Evolutionary conservation across 2,888 invertebrate species (phyloP).

Genomic region (Acleris sparsana): DNA sequence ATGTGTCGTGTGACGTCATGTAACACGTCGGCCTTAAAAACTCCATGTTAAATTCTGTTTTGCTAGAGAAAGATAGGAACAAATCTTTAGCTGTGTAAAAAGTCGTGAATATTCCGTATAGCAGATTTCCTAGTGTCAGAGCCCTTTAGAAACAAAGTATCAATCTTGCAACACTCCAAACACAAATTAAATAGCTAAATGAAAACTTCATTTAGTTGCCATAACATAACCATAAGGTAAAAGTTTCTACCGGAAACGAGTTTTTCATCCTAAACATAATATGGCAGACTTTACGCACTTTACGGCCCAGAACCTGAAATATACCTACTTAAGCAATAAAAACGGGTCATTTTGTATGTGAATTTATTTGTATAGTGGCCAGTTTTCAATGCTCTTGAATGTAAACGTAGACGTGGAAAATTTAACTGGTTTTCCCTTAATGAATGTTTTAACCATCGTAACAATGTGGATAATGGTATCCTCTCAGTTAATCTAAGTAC

Average conservation of each 20-base stretch:
- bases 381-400: too few relatives aligned
- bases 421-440: neutral
- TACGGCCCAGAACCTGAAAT: conserved; percentile 28
- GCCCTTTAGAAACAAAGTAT: too few relatives aligned
- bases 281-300: conserved; percentile 26
- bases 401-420: too few relatives aligned
- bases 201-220: conserved; percentile 16
- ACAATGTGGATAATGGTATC: neutral
- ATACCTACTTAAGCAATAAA: conserved; percentile 1
- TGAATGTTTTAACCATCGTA: conserved; percentile 10
- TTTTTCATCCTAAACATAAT: conserved; percentile 31
- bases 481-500: too few relatives aligned
- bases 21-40: too few relatives aligned
- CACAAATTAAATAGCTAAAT: conserved; percentile 4
- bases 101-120: too few relatives aligned
- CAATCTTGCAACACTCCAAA: too few relatives aligned
- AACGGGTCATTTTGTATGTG: neutral
- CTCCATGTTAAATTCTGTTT: too few relatives aligned
- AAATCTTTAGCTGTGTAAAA: too few relatives aligned
- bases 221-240: conserved; percentile 25
- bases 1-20: too few relatives aligned
- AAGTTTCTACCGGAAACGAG: conserved; percentile 24
- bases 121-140: too few relatives aligned
- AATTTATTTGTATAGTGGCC: neutral
- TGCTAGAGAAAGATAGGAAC: too few relatives aligned